Conservation (phyloP, 2,113 vertebrate species). For the Ellobius talpinus region DNA sequence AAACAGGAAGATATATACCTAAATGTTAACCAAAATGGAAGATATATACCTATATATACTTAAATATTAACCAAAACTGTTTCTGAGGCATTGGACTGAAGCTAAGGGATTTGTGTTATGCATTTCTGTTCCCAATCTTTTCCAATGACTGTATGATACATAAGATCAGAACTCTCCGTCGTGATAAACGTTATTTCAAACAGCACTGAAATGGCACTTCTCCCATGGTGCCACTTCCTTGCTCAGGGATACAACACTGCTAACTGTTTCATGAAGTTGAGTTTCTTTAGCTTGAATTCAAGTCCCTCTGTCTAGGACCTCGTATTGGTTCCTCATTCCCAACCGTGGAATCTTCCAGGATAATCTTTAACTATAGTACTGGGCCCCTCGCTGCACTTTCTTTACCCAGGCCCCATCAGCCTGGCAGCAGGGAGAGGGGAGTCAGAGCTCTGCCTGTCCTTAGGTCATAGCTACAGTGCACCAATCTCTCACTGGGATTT, state of each 20-base stretch:
- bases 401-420: too few relatives aligned
- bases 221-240: background rate
- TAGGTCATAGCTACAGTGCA: background rate
- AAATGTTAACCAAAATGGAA: background rate
- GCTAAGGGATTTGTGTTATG: slow-evolving; percentile 7
- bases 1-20: background rate
- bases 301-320: background rate
- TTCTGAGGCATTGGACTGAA: background rate
- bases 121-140: background rate
- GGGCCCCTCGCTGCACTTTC: background rate
- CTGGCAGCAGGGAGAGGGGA: background rate
- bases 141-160: background rate
- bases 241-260: background rate
- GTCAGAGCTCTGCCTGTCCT: background rate
- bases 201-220: background rate
- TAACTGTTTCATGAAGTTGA: background rate
- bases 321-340: background rate
- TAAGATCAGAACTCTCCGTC: background rate
- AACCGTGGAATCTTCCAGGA: background rate
- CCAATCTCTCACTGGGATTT: background rate
- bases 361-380: accelerated
- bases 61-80: slow-evolving; percentile 20
- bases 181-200: background rate
- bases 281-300: background rate
- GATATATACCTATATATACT: background rate